Evolutionary conservation across 2,797 vertebrate genomes (phyloP).

Genomic region (Melanotaenia pygmaea): DNA sequence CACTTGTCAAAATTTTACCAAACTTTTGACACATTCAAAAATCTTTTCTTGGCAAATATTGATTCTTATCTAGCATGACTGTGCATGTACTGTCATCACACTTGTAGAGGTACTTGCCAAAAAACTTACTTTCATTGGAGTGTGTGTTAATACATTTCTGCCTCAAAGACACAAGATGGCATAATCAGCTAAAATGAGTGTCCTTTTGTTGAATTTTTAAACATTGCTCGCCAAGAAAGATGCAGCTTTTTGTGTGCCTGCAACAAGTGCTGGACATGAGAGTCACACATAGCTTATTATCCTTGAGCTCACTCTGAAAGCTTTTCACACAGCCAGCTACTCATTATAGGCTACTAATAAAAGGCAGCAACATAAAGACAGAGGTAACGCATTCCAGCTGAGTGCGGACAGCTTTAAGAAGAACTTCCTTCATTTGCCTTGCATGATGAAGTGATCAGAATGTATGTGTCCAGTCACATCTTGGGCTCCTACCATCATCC

Average conservation of each 20-base stretch:
- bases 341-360: conserved; percentile 61
- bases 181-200: conserved; percentile 67
- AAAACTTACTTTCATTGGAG: conserved; percentile 17
- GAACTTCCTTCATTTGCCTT: conserved; percentile 39
- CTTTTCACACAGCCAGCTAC: conserved; percentile 59
- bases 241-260: conserved; percentile 18
- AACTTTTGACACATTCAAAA: conserved; percentile 52
- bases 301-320: conserved; percentile 52
- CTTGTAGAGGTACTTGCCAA: conserved; percentile 42
- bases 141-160: conserved; percentile 61
- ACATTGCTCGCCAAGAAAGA: conserved; percentile 16
- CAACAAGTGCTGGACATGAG: conserved; percentile 57
- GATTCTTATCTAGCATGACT: conserved; percentile 60
- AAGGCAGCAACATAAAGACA: conserved; percentile 64
- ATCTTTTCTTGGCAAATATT: conserved; percentile 40
- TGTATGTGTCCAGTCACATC: conserved; percentile 68
- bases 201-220: background rate
- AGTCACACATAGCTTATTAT: conserved; percentile 60
- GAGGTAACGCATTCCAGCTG: conserved; percentile 53
- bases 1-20: conserved; percentile 50
- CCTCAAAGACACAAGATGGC: conserved; percentile 74
- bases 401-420: conserved; percentile 53
- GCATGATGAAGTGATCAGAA: conserved; percentile 60
- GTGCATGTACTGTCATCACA: conserved; percentile 55
- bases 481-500: conserved; percentile 66